Percentiles rank a stretch among this genome's conserved stretches.
phyloP scores from a whole-genome alignment of 2,888 invertebrate genomes.

The Lissonota sp. region DNA sequence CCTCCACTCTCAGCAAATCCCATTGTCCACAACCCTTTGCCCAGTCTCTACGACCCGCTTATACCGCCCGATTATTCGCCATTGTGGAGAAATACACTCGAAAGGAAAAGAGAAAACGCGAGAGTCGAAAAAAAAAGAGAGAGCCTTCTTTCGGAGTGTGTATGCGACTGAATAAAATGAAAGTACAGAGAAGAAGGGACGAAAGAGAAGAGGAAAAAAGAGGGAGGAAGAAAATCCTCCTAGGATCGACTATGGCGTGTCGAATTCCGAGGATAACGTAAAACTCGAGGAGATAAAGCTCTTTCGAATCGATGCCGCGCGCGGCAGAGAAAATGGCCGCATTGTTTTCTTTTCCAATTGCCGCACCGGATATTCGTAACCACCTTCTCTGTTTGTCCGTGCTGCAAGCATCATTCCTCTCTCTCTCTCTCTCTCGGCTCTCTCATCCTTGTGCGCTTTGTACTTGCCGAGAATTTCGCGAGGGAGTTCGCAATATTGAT shows the following conservation, averaged over 20 bases:
- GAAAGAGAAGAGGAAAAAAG: conserved; percentile 5
- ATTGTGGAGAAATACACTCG: conserved; percentile 65
- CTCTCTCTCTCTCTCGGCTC: neutral
- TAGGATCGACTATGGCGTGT: conserved; percentile 43
- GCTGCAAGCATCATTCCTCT: conserved; percentile 15
- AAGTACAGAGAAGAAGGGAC: conserved; percentile 16
- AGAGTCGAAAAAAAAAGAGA: conserved; percentile 9
- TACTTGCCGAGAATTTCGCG: conserved; percentile 30
- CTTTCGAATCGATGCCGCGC: conserved; percentile 61
- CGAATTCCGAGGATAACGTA: conserved; percentile 59
- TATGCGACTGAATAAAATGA: conserved; percentile 13
- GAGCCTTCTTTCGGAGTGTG: neutral
- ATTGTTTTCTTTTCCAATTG: conserved; percentile 61
- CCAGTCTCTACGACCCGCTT: conserved; percentile 51
- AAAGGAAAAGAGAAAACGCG: conserved; percentile 34
- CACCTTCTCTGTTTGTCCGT: neutral
- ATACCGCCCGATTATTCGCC: conserved; percentile 70
- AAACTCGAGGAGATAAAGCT: conserved; percentile 61
- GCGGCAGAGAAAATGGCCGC: conserved; percentile 43
- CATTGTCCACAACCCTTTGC: conserved; percentile 63
- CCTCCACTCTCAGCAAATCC: conserved; percentile 43
- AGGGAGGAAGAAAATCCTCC: conserved; percentile 36
- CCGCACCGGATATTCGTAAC: conserved; percentile 26
- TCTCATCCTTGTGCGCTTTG: neutral
- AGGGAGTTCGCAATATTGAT: conserved; percentile 48